These are phyloP conservation scores for Micropoecilia bifurca DNA, from an alignment of 2,797 vertebrate species.

Conservation along the genomic window DNA sequence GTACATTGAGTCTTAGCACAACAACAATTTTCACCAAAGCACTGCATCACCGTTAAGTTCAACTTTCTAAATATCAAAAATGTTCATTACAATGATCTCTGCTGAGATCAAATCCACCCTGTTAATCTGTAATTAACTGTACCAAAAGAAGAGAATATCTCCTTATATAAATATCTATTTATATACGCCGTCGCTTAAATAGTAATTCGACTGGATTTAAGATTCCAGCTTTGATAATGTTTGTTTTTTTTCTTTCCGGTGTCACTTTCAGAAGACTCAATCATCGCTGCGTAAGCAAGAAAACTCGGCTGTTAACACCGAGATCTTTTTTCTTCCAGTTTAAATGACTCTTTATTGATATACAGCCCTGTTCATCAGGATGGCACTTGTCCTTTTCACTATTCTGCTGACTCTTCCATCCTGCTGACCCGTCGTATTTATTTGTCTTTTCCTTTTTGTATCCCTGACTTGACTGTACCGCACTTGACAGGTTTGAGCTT, in stretches of 20 bases:
- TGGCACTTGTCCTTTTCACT: conserved; percentile 45
- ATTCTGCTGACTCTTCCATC: conserved; percentile 40
- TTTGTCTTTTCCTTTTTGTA: conserved; percentile 41
- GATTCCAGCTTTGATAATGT: background rate
- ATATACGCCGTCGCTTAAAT: background rate
- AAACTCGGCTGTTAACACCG: background rate
- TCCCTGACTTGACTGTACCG: conserved; percentile 42
- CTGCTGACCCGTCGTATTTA: conserved; percentile 45
- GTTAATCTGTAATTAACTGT: background rate
- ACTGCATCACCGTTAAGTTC: background rate
- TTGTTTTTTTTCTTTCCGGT: background rate
- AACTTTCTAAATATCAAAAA: background rate
- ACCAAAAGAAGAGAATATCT: background rate
- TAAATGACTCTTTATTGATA: conserved; percentile 33
- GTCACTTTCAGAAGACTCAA: background rate
- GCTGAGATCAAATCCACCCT: background rate
- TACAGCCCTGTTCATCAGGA: conserved; percentile 34
- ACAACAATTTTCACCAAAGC: background rate
- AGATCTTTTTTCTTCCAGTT: conserved; percentile 14
- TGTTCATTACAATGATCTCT: background rate
- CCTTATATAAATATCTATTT: background rate
- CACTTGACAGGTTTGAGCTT: conserved; percentile 58
- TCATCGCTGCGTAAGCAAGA: background rate
- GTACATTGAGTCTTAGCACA: background rate
- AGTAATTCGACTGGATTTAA: background rate